Base-by-base conservation (phyloP, 2,113 vertebrate species). In the Albula glossodonta region DNA sequence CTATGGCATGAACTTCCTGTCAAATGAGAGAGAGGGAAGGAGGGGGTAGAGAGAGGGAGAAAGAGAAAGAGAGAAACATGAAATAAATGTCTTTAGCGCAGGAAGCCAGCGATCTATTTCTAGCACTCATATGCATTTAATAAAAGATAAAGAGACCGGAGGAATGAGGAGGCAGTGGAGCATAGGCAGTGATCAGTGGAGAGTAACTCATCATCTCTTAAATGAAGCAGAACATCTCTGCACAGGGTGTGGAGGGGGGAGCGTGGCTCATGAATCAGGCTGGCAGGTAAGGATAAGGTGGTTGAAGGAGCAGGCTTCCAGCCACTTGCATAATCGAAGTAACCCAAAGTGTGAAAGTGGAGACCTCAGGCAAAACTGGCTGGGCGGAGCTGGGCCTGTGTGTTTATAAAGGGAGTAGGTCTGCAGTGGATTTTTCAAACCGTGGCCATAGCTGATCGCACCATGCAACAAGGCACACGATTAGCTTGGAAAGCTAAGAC, bases 1-100 rank as follows among this genome's bases (percentile, higher is more conserved):
- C 95, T 94, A 74, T 95, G 95, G 91, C 96, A 96, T 89, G 94
- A 94, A 90, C 93, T 93, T 94, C 97, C 96, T 97, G 96, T 85
- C 57, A 53, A 49, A 86, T 88, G 84, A 78, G 41, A 50, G 84
- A 85, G 84, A 85, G 84, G 48, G 84, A 57, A 3, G 25, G 66
- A 52, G 49, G 50, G 25, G 22, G 78, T 12, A 81, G 87, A 80
- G 5, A 83, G 9, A 85, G 82, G 22, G 17, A 51, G 31, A 25
- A 19, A 53, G 48, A 83, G 80, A 84, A 19, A 82, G 57, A 48
- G 41, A 81, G 84, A 85, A 49, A 66, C 12, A 84, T 25, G 78
- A 82, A 52, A 66, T 41, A 51, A 25, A 56, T n/a, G 41, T n/a
- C 53, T 80, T 48, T 49, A 49, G 57, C 74, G 22, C 77, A 48